Conservation (phyloP, 2,888 invertebrate genomes). For the Pterostichus madidus region DNA sequence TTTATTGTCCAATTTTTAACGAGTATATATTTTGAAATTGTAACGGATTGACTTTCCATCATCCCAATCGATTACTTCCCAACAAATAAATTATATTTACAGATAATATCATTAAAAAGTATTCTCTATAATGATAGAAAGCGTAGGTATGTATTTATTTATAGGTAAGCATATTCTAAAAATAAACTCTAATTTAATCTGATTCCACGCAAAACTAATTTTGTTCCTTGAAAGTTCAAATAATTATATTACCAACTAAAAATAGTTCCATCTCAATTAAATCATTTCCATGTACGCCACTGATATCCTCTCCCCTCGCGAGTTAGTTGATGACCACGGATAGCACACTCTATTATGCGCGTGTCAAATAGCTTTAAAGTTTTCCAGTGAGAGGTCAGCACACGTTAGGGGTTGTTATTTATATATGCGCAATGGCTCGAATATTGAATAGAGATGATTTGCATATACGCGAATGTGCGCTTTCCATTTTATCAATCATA, state of each 20-base stretch:
- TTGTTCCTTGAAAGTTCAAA: not conserved
- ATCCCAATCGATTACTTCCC: no score
- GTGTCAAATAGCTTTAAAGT: constrained; percentile 48
- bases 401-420: not conserved
- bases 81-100: no score
- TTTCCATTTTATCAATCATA: constrained; percentile 62
- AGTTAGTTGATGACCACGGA: constrained; percentile 35
- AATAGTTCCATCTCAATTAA: not conserved
- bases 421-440: not conserved
- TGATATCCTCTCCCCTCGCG: not conserved
- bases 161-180: no score
- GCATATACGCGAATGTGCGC: constrained; percentile 53
- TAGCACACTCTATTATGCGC: constrained; percentile 56
- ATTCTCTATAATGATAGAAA: no score
- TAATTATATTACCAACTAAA: not conserved
- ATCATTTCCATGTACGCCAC: not conserved
- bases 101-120: no score
- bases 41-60: no score
- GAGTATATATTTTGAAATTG: no score
- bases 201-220: constrained; percentile 2
- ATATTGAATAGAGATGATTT: constrained; percentile 24
- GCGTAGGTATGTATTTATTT: no score
- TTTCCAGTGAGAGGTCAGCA: not conserved
- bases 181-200: not conserved
- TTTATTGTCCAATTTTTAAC: no score